Base-by-base conservation (phyloP, 2,888 invertebrate species). In the Agrochola lychnidis region DNA sequence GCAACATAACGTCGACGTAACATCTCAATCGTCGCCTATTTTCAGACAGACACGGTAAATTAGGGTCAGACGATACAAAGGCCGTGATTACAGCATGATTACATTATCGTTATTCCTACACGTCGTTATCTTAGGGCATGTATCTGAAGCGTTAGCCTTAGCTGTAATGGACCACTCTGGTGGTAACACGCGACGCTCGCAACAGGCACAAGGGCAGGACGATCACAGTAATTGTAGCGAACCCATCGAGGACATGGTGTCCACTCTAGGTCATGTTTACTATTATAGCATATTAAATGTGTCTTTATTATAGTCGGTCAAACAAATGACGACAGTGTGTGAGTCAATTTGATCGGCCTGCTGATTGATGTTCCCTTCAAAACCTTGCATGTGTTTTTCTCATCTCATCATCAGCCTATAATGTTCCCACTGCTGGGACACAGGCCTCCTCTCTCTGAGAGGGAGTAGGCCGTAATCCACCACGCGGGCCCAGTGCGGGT, bases 201-300 rank as follows among this genome's bases (percentile, higher is more conserved):
- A 94, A 93, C 90, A 90, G 88, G 93, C 90, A 94, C 95, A 94
- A 95, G 95, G 94, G 90, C 94, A 90, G 76, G 88, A 87, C 89
- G 89, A 93, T 93, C 91, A 90, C 86, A 75, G 88, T 92, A 91
- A 93, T 88, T 87, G 84, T 83, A 82, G 51, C 81, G 68, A 81
- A 79, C 84, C 84, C 83, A 78, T 76, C 87, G 90, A 89, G 90
- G 90, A 91, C 89, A 72, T 77, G 73, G 68, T 59, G 70, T 22
- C 67, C 72, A 76, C 73, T 85, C 80, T 87, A 89, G 87, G 88
- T 85, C 88, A 89, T 83, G 78, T 86, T 82, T 84, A 79, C 79
- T 64, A 30, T 61, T 64, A 30, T 61, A 73, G 68, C 42, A 63
- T 57, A 63, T 68, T 63, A 67, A 30, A 66, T 68, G 56, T 48